phyloP scores from a whole-genome alignment of 2,113 vertebrate genomes.

The Marcusenius ussheri region DNA sequence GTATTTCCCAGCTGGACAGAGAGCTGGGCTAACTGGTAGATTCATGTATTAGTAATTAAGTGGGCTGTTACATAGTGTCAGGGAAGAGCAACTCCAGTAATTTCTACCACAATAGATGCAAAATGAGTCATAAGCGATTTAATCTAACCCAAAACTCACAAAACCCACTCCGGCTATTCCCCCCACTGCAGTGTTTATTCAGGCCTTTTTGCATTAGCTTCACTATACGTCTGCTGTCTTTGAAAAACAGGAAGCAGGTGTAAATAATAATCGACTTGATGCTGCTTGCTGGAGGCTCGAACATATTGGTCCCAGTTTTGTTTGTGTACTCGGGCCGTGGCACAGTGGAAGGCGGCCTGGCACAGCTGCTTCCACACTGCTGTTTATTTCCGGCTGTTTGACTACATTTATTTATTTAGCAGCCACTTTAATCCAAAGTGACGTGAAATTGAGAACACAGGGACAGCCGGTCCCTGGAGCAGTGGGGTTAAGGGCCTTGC shows the following conservation, averaged over 20 bases:
- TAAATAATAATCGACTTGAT: neutral
- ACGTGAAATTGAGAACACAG: neutral
- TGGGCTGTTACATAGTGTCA: neutral
- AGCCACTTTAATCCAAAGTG: neutral
- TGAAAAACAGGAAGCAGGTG: neutral
- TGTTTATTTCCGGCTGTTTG: constrained; percentile 9
- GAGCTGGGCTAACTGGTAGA: neutral
- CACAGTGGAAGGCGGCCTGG: neutral
- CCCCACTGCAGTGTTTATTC: neutral
- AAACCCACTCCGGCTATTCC: neutral
- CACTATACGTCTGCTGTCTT: constrained; percentile 11
- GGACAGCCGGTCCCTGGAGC: neutral
- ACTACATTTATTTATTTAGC: neutral
- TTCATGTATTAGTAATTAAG: neutral
- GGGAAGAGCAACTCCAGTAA: neutral
- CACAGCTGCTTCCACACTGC: neutral
- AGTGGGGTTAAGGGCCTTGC: neutral
- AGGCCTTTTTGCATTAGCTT: neutral
- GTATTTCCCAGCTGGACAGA: neutral
- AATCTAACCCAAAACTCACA: neutral
- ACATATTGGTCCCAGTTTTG: constrained; percentile 1
- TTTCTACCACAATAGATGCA: neutral
- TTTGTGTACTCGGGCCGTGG: neutral
- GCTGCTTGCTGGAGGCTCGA: neutral
- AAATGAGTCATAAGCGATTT: neutral